Conservation (phyloP, 2,113 vertebrate genomes). For the Muntiacus reevesi region DNA sequence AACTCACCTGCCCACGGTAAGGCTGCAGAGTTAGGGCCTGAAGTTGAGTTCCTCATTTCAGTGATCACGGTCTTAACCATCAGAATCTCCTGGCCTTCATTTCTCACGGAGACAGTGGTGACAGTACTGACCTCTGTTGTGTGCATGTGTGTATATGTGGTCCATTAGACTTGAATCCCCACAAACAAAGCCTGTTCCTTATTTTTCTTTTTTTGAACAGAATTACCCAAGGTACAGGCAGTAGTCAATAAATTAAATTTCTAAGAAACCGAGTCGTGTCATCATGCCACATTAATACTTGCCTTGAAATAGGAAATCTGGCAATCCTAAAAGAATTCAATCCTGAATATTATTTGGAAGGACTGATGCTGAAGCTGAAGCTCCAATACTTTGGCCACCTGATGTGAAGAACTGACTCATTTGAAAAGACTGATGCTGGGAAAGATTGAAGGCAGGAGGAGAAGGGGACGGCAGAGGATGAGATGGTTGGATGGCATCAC, state of each 20-base stretch:
- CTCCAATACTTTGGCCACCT: neutral
- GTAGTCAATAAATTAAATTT: slow-evolving; percentile 83
- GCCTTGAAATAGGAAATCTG: slow-evolving; percentile 77
- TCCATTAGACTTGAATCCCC: neutral
- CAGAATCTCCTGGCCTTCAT: neutral
- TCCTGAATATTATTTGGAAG: neutral
- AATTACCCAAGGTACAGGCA: slow-evolving; percentile 91
- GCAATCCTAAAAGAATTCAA: neutral
- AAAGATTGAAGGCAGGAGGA: neutral
- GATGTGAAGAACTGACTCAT: neutral
- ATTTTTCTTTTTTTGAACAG: slow-evolving; percentile 78
- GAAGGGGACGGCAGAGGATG: neutral
- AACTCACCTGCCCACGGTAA: neutral
- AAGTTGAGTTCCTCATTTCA: neutral
- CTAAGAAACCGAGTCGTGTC: slow-evolving; percentile 82
- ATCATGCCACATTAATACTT: slow-evolving; percentile 95
- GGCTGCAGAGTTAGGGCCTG: neutral
- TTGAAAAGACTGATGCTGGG: neutral
- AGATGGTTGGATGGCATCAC: neutral
- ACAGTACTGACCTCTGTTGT: neutral
- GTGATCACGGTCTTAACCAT: neutral
- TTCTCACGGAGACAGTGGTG: neutral
- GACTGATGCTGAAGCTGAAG: neutral
- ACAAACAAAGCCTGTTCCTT: neutral
- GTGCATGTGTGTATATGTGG: neutral